Percentiles rank a stretch among this genome's conserved stretches.
Evolutionary conservation across 2,888 invertebrate genomes (phyloP).

Genomic region (Sphinx pinastri): DNA sequence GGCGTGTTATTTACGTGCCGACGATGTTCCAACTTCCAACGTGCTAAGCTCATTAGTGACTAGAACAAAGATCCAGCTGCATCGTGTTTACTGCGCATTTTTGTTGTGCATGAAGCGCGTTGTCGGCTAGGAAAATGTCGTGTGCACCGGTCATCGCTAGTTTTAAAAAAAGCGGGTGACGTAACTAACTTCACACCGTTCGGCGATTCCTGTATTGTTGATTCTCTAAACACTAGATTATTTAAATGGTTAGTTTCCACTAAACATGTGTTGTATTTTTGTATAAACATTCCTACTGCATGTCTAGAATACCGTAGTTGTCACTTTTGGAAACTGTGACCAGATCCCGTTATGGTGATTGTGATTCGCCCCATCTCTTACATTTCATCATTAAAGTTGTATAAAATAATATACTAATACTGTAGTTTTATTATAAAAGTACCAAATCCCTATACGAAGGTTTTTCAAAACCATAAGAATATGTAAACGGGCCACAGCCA

Average conservation of each 20-base stretch:
- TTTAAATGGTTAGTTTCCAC: constrained; percentile 8
- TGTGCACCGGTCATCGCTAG: no score
- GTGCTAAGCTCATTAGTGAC: no score
- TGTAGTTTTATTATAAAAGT: constrained; percentile 44
- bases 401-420: constrained; percentile 56
- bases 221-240: constrained; percentile 3
- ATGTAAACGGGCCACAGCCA: no score
- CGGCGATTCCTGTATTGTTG: not conserved
- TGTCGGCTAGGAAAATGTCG: no score
- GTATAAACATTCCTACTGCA: constrained; percentile 7
- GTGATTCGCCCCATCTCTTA: constrained; percentile 34
- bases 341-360: constrained; percentile 10
- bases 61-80: no score
- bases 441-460: not conserved
- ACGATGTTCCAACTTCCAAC: no score
- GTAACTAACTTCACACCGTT: no score
- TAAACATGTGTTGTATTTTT: constrained; percentile 14
- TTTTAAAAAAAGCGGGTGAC: no score
- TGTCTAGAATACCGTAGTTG: constrained; percentile 7
- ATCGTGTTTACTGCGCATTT: no score
- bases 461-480: not conserved
- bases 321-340: constrained; percentile 12
- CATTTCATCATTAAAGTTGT: constrained; percentile 59
- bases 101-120: no score
- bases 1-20: no score